Evolutionary conservation across 2,888 invertebrate species (phyloP).

Genomic region (Nomada lathburiana): DNA sequence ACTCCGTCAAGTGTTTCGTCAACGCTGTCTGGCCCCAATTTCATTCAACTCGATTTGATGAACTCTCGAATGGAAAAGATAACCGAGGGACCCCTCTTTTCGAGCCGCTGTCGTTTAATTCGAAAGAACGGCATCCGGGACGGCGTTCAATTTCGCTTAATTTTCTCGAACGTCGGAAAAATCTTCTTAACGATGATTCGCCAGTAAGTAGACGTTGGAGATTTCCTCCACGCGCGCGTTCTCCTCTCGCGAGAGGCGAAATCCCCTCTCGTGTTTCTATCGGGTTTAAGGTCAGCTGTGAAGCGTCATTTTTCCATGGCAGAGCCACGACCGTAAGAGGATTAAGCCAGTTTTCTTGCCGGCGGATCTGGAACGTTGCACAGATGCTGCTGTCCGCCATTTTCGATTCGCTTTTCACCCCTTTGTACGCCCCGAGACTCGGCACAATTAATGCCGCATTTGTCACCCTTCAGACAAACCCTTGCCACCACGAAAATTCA

Average conservation of each 20-base stretch:
- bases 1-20: too few relatives aligned
- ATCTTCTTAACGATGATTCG: slow-evolving; percentile 33
- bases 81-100: not conserved
- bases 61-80: too few relatives aligned
- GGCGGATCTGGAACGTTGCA: slow-evolving; percentile 52
- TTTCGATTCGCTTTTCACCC: slow-evolving; percentile 24
- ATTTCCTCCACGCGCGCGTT: slow-evolving; percentile 9
- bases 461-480: slow-evolving; percentile 17
- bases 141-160: slow-evolving; percentile 31
- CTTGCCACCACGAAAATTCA: not conserved
- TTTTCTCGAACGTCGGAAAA: slow-evolving; percentile 13
- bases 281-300: slow-evolving; percentile 68
- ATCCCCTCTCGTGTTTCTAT: slow-evolving; percentile 51
- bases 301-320: slow-evolving; percentile 61
- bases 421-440: slow-evolving; percentile 16
- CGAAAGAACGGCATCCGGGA: not conserved
- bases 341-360: slow-evolving; percentile 68
- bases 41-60: too few relatives aligned
- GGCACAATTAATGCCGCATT: slow-evolving; percentile 44
- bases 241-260: slow-evolving; percentile 12
- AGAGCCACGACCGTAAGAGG: slow-evolving; percentile 65
- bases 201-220: slow-evolving; percentile 7
- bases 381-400: slow-evolving; percentile 61
- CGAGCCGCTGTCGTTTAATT: not conserved
- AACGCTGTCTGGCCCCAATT: too few relatives aligned